Evolutionary conservation across 2,888 invertebrate genomes (phyloP).

Genomic region (Ctenicera cuprea): DNA sequence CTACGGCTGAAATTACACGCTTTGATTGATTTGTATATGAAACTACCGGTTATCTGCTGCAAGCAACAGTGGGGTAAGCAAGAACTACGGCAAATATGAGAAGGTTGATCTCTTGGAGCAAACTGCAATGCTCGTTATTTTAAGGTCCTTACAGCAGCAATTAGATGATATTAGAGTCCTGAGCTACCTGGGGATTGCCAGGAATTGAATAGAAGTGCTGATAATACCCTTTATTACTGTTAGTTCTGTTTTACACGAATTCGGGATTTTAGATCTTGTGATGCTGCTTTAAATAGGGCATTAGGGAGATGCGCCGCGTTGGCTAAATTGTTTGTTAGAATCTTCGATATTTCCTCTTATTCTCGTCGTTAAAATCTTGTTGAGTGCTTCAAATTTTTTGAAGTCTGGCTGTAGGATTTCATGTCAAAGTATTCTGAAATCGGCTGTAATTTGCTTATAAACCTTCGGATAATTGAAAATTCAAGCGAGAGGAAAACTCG

Average conservation of each 20-base stretch:
- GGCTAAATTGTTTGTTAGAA: neutral
- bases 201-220: constrained; percentile 39
- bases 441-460: no score
- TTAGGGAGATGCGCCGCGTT: neutral
- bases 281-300: constrained; percentile 8
- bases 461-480: constrained; percentile 7
- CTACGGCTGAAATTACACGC: no score
- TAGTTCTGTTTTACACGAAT: constrained; percentile 37
- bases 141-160: constrained; percentile 13
- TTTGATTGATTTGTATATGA: no score
- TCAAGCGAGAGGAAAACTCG: neutral
- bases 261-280: constrained; percentile 27
- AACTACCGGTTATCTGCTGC: neutral
- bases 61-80: no score
- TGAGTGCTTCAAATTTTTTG: neutral
- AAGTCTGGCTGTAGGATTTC: neutral
- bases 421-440: no score
- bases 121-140: constrained; percentile 11
- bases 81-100: no score
- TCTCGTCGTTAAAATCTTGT: no score
- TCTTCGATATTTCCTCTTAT: neutral
- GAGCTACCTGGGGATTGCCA: constrained; percentile 38
- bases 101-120: neutral
- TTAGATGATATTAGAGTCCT: constrained; percentile 34
- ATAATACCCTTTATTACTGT: constrained; percentile 43